Base-by-base conservation (phyloP, 2,797 vertebrate species). In the Enteromius unitaeniatus region DNA sequence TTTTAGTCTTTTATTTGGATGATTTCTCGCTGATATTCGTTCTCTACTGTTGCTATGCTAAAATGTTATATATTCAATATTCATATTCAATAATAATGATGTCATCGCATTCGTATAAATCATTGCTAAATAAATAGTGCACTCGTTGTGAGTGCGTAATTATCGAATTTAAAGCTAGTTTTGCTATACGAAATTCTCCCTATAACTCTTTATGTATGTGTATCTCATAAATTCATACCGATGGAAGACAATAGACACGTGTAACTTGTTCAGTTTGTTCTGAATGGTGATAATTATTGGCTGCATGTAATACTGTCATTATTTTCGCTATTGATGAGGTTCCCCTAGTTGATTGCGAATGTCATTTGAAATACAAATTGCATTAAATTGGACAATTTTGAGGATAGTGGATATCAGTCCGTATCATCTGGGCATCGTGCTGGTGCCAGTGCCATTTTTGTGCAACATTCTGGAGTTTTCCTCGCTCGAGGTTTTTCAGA, bases 221-320 rank as follows among this genome's bases (percentile, higher is more conserved):
- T 78, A 55, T 28, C 74, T 92, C 88, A 83, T 92, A 89, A 92
- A 87, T 92, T 86, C 87, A 91, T 92, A 93, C 92, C 93, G 94
- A 95, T 95, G 92, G 92, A 92, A 91, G 90, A 93, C 93, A 94
- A 93, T 95, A 95, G 94, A 93, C 93, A 94, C 93, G 92, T 79
- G 85, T 93, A 94, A 94, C 93, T 94, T 93, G 90, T 92, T 92
- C 95, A 91, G 91, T 93, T 91, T 91, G 92, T 93, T 93, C 93
- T 94, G 93, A 93, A 94, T 93, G 92, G 93, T 94, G 93, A 95
- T 95, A 95, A 95, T 94, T 95, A 94, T 93, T 92, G 93, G 94
- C 94, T 95, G 34, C 34, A 37, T 37, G 93, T 95, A 94, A 94
- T 91, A 86, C 92, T 93, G 93, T 95, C 95, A 95, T 95, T 94